These are phyloP conservation scores for Styela plicata DNA, from an alignment of 23 tunicate genomes.

Conservation along the genomic window DNA sequence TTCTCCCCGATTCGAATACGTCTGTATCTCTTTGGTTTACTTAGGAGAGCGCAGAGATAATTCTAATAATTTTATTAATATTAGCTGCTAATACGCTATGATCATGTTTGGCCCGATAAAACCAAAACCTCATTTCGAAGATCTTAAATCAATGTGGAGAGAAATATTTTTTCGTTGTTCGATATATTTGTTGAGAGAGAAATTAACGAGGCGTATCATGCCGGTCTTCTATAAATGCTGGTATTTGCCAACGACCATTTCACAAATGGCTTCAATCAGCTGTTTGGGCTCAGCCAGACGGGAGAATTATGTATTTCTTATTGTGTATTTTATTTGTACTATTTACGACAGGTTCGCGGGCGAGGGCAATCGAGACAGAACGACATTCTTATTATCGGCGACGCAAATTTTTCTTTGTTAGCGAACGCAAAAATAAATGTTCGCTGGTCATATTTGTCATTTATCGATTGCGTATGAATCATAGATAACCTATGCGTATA, in stretches of 20 bases:
- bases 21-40: background rate
- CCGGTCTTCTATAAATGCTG: background rate
- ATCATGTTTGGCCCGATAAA: background rate
- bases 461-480: no score
- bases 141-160: background rate
- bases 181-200: background rate
- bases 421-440: background rate
- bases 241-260: background rate
- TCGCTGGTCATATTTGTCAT: no score
- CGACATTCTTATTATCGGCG: background rate
- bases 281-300: background rate
- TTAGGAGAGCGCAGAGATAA: no score
- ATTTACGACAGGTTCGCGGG: background rate
- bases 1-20: background rate
- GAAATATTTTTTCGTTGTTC: background rate
- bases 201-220: background rate
- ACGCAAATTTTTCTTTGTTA: background rate
- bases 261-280: background rate
- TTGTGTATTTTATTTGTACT: background rate
- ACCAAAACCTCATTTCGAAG: background rate
- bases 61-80: no score
- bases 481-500: no score
- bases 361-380: background rate
- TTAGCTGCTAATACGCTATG: no score
- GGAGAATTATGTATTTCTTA: background rate